Percentiles rank a stretch among this genome's conserved stretches.
Evolutionary conservation across 2,797 vertebrate species (phyloP).

Genomic region (Sebastes hubbsi): DNA sequence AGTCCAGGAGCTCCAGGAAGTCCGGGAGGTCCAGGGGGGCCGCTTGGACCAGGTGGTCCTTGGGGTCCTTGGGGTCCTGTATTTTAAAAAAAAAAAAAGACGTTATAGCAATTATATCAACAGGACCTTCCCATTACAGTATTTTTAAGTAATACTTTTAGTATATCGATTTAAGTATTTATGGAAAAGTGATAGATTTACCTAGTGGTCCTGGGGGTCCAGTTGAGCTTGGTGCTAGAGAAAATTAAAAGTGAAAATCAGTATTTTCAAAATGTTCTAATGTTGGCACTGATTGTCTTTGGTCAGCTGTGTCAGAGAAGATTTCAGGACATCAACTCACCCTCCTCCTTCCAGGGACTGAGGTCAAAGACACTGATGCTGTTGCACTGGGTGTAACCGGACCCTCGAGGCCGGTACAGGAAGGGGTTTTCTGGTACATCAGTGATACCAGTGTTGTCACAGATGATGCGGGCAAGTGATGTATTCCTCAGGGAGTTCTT

Average conservation of each 20-base stretch:
- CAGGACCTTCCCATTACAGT: background rate
- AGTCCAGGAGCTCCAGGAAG: background rate
- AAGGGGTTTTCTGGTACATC: constrained; percentile 85
- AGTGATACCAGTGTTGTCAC: constrained; percentile 87
- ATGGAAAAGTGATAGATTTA: background rate
- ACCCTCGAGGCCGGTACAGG: constrained; percentile 70
- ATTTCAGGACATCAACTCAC: constrained; percentile 51
- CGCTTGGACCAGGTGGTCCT: background rate
- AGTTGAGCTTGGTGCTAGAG: background rate
- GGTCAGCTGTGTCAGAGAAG: background rate
- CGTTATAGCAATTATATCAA: background rate
- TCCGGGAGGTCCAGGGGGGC: background rate
- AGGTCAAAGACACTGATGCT: constrained; percentile 79
- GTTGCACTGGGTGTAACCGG: constrained; percentile 77
- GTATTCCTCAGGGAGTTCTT: constrained; percentile 62
- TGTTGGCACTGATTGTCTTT: background rate
- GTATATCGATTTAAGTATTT: background rate
- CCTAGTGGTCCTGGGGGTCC: constrained; percentile 22
- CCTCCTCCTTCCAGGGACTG: constrained; percentile 76
- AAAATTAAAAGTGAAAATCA: background rate
- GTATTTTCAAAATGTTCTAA: background rate
- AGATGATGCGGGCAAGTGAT: constrained; percentile 85
- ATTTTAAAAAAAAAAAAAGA: background rate
- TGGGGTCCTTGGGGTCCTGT: constrained; percentile 9
- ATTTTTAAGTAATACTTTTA: background rate